phyloP scores from a whole-genome alignment of 1,140 invertebrate species.

The Drosophila jambulina region DNA sequence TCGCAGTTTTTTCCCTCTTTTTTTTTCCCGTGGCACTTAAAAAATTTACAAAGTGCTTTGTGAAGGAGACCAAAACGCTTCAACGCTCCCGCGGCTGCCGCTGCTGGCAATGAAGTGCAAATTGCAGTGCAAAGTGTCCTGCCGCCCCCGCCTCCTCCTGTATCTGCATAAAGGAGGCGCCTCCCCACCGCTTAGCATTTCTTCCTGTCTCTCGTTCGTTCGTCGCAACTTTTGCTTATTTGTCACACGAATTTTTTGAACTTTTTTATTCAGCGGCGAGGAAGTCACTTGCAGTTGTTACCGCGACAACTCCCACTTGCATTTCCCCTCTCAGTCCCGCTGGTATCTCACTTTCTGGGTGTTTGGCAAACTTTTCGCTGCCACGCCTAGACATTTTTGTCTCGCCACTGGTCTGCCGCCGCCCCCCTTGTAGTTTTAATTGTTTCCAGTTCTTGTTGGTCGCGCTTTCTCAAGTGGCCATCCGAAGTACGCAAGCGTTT shows the following conservation, averaged over 20 bases:
- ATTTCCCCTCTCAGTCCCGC: neutral
- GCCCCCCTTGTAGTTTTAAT: conserved; percentile 60
- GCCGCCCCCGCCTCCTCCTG: conserved; percentile 1
- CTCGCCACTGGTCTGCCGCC: conserved; percentile 42
- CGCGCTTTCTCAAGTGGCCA: conserved; percentile 39
- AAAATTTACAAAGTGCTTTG: conserved; percentile 83
- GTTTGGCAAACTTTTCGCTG: conserved; percentile 69
- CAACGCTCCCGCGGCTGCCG: conserved; percentile 34
- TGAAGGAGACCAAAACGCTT: conserved; percentile 68
- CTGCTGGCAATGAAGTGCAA: conserved; percentile 79
- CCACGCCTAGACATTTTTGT: conserved; percentile 53
- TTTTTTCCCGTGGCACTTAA: conserved; percentile 77
- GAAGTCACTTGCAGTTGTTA: conserved; percentile 73
- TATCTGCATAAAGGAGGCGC: neutral
- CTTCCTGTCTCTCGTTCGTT: conserved; percentile 7
- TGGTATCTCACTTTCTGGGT: conserved; percentile 12
- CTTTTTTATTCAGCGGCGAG: conserved; percentile 43
- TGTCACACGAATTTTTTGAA: conserved; percentile 67
- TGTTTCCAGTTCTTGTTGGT: conserved; percentile 63
- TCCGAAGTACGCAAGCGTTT: conserved; percentile 44
- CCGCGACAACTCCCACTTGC: conserved; percentile 24
- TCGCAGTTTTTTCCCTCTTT: conserved; percentile 4
- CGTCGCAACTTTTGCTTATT: conserved; percentile 75
- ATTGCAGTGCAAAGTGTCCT: conserved; percentile 77
- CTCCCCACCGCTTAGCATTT: neutral